Percentiles rank a stretch among this genome's conserved stretches.
Evolutionary conservation across 2,888 invertebrate species (phyloP).

Genomic region (Brenthis daphne): DNA sequence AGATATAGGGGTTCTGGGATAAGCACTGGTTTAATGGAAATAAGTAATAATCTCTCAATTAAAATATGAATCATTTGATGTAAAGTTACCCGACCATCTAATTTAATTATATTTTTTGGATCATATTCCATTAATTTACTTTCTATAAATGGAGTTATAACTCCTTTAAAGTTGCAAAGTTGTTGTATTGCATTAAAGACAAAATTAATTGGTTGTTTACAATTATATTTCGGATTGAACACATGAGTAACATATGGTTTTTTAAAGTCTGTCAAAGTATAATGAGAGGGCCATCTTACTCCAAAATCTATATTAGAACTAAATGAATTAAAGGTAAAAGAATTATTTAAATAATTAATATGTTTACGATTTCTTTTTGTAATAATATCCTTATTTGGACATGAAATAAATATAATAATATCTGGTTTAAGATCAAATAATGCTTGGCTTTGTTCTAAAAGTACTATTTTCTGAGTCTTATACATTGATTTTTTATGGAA

Average conservation of each 20-base stretch:
- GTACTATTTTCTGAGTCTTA: conserved; percentile 52
- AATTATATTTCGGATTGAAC: conserved; percentile 70
- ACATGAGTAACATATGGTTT: conserved; percentile 49
- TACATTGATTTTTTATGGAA: conserved; percentile 47
- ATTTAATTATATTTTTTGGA: conserved; percentile 79
- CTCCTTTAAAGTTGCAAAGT: conserved; percentile 74
- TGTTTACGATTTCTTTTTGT: conserved; percentile 61
- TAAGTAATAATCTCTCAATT: conserved; percentile 61
- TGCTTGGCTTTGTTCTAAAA: conserved; percentile 58
- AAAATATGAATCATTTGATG: conserved; percentile 77
- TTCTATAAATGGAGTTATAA: conserved; percentile 72
- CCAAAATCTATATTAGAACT: conserved; percentile 45
- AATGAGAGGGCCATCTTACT: conserved; percentile 63
- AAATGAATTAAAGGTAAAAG: conserved; percentile 50
- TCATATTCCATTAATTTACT: conserved; percentile 76
- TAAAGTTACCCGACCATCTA: conserved; percentile 80
- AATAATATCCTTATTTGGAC: conserved; percentile 79
- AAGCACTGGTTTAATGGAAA: conserved; percentile 59
- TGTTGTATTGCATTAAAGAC: conserved; percentile 67
- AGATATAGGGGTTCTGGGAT: conserved; percentile 68
- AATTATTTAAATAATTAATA: conserved; percentile 55
- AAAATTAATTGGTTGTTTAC: conserved; percentile 74
- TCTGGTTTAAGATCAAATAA: conserved; percentile 69
- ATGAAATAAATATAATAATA: conserved; percentile 81
- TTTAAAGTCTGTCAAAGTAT: conserved; percentile 50